These are phyloP conservation scores for Lepidostoma basale DNA, from an alignment of 1,140 invertebrate species.

Conservation along the genomic window DNA sequence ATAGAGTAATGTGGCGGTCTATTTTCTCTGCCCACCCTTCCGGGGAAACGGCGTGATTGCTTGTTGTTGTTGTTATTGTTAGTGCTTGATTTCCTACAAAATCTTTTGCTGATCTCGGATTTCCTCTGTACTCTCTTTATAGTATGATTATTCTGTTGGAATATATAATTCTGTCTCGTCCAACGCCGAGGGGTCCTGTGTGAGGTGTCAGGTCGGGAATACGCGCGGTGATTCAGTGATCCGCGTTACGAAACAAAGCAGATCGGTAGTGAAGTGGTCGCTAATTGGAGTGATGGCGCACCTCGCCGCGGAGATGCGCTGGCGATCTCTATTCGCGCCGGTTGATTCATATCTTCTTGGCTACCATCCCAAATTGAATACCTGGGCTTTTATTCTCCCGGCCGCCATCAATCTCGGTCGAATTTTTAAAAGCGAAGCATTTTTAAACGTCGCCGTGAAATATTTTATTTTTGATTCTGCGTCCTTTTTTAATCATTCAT, in stretches of 20 bases:
- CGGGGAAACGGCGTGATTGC: too few relatives aligned
- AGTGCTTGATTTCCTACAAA: too few relatives aligned
- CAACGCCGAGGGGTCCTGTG: too few relatives aligned
- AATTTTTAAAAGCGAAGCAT: neutral
- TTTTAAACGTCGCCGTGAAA: neutral
- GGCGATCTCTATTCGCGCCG: constrained; percentile 1
- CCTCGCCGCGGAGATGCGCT: neutral
- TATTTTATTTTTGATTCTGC: neutral
- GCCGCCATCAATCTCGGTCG: neutral
- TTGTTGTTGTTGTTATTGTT: too few relatives aligned
- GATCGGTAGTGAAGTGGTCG: constrained; percentile 1
- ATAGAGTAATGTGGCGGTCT: too few relatives aligned
- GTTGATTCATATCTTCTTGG: neutral
- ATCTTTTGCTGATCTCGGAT: too few relatives aligned
- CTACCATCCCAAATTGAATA: neutral
- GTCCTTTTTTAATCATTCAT: neutral
- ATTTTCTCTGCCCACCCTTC: too few relatives aligned
- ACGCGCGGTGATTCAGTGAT: neutral
- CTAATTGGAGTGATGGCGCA: constrained; percentile 9
- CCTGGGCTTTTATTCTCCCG: constrained; percentile 17
- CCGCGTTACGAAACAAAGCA: constrained; percentile 3
- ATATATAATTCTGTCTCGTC: too few relatives aligned
- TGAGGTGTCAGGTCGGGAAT: neutral
- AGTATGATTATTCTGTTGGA: too few relatives aligned
- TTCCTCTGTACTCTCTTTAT: too few relatives aligned